Percentiles rank a stretch among this genome's conserved stretches.
Conservation (phyloP, 2,888 invertebrate species). For the Opisthograptis luteolata region DNA sequence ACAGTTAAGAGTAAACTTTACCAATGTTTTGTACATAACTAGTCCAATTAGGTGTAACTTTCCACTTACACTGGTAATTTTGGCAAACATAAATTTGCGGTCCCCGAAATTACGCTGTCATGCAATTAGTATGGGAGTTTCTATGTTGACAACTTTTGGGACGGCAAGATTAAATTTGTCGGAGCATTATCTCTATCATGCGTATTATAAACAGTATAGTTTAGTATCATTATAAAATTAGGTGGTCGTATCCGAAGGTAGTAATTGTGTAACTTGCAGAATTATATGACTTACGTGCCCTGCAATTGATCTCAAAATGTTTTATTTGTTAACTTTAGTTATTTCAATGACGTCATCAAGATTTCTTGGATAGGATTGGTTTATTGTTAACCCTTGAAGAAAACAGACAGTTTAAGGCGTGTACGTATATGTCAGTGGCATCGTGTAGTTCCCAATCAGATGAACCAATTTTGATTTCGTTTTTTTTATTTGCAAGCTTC, state of each 20-base stretch:
- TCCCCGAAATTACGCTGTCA: conserved; percentile 23
- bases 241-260: conserved; percentile 4
- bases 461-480: too few relatives aligned
- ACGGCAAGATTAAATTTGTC: conserved; percentile 32
- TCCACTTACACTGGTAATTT: conserved; percentile 40
- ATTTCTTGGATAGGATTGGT: too few relatives aligned
- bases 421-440: too few relatives aligned
- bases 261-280: background rate
- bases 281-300: background rate
- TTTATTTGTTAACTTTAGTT: too few relatives aligned
- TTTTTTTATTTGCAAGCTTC: too few relatives aligned
- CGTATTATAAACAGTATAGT: conserved; percentile 15
- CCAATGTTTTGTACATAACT: conserved; percentile 41
- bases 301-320: too few relatives aligned
- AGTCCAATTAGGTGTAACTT: conserved; percentile 41
- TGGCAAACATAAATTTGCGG: conserved; percentile 34
- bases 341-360: too few relatives aligned
- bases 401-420: too few relatives aligned
- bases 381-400: too few relatives aligned
- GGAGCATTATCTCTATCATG: conserved; percentile 23
- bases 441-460: too few relatives aligned
- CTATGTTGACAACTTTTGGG: conserved; percentile 21
- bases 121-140: conserved; percentile 22
- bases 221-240: conserved; percentile 6
- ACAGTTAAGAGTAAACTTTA: conserved; percentile 40